Conservation (phyloP, 2,888 invertebrate species). For the Sphaerophoria rueppellii region DNA sequence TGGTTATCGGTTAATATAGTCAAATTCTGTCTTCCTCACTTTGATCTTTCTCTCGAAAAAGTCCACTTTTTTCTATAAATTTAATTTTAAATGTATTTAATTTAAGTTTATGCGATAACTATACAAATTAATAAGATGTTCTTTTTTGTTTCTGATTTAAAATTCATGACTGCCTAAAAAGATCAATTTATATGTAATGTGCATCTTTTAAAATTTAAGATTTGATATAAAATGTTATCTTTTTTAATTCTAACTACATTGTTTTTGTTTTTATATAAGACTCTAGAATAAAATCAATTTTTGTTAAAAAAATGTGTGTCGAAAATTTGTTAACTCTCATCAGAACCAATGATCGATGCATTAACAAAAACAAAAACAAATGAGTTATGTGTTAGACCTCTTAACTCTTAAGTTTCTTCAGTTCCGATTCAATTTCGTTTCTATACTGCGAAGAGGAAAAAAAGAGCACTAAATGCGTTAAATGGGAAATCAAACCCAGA, state of each 20-base stretch:
- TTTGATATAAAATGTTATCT: slow-evolving; percentile 8
- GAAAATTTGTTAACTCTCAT: no score
- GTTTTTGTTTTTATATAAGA: no score
- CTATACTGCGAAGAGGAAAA: no score
- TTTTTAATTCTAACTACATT: neutral
- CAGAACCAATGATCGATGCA: no score
- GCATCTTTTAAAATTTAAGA: slow-evolving; percentile 14
- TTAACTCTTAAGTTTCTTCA: no score
- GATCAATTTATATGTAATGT: slow-evolving; percentile 45
- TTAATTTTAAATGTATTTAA: neutral
- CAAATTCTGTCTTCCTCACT: slow-evolving; percentile 1
- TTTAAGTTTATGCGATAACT: neutral
- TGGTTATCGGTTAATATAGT: neutral
- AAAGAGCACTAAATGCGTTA: no score
- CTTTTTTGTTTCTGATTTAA: neutral
- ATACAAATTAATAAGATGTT: neutral
- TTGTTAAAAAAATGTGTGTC: no score
- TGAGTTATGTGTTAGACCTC: no score
- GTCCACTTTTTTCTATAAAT: neutral
- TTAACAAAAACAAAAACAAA: no score
- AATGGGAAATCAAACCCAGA: no score
- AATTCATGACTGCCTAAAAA: slow-evolving; percentile 52
- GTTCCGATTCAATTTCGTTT: no score
- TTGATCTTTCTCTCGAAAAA: slow-evolving; percentile 47
- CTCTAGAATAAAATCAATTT: no score